Base-by-base conservation (phyloP, 2,797 vertebrate genomes). In the Scarus forsteni region DNA sequence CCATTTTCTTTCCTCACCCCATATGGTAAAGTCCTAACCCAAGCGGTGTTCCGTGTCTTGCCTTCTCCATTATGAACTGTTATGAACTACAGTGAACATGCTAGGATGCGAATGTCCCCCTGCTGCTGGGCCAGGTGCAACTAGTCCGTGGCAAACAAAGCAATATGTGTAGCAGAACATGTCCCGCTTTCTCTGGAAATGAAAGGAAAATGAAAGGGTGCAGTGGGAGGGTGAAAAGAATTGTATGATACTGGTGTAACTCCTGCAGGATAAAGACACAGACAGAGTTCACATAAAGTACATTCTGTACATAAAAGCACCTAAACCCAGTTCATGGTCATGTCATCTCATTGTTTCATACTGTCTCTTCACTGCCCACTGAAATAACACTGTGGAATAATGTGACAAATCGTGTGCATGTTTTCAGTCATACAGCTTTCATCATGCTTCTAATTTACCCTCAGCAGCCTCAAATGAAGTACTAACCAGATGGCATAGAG, bases 91-190 rank as follows among this genome's bases (percentile, higher is more conserved):
- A 38, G 73, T 14, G 74, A 74, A 80, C 75, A 84, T 71, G 71
- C 77, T 70, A 81, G 72, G 77, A 78, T 73, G 83, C 79, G 83
- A 90, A 91, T 60, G 83, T 75, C 60, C 77, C 83, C 92, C 92
- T 72, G 87, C 92, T 92, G 91, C 73, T 83, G 55, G 71, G 70
- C 86, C 89, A 91, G 86, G 83, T 87, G 85, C 85, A 90, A 52
- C 72, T 74, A 73, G 56, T 84, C 67, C 45, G 66, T 9, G 49
- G 61, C 79, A 85, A 84, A 89, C 79, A 87, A 90, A 92, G 92
- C 86, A 79, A 85, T 89, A 81, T 67, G 79, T 83, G 81, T 45
- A 61, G 42, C 39, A 45, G 60, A 79, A 75, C 81, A 85, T 60
- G 66, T 69, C 83, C 77, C 62, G 54, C 65, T 51, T 7, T 34